Conservation (phyloP, 2,113 vertebrate species). For the Saguinus midas region DNA sequence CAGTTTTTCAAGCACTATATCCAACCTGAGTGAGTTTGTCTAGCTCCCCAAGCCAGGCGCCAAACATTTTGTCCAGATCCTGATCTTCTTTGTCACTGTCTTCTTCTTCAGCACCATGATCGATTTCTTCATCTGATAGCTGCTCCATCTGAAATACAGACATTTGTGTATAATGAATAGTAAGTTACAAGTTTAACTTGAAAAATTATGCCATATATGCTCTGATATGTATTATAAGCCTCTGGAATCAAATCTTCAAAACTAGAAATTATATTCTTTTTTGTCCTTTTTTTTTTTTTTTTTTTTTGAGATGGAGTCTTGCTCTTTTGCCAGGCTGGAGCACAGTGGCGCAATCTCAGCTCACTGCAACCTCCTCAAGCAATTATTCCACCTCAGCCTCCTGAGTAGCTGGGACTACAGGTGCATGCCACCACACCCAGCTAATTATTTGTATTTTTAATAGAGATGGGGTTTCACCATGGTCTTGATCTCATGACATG, state of each 20-base stretch:
- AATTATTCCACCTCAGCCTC: too few relatives aligned
- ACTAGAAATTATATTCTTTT: neutral
- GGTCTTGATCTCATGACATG: too few relatives aligned
- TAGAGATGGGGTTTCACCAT: too few relatives aligned
- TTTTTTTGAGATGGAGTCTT: too few relatives aligned
- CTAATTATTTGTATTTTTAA: too few relatives aligned
- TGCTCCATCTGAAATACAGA: slow-evolving; percentile 93
- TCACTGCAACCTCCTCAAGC: too few relatives aligned
- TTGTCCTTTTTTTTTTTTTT: too few relatives aligned
- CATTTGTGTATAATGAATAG: neutral
- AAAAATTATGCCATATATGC: slow-evolving; percentile 2
- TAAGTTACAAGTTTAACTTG: neutral
- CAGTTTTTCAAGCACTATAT: slow-evolving; percentile 9
- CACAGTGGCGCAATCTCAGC: too few relatives aligned
- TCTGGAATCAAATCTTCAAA: slow-evolving; percentile 36
- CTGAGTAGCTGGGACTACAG: too few relatives aligned
- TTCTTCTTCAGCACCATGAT: slow-evolving; percentile 98
- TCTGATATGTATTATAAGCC: neutral
- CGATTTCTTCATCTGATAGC: slow-evolving; percentile 96
- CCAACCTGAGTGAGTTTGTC: slow-evolving; percentile 95
- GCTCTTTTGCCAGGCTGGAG: too few relatives aligned
- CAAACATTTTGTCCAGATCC: slow-evolving; percentile 99
- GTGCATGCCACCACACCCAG: too few relatives aligned
- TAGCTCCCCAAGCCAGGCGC: slow-evolving; percentile 98
- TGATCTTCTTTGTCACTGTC: slow-evolving; percentile 99